These are phyloP conservation scores for Asarcornis scutulata DNA, from an alignment of 2,113 vertebrate genomes.

Conservation along the genomic window DNA sequence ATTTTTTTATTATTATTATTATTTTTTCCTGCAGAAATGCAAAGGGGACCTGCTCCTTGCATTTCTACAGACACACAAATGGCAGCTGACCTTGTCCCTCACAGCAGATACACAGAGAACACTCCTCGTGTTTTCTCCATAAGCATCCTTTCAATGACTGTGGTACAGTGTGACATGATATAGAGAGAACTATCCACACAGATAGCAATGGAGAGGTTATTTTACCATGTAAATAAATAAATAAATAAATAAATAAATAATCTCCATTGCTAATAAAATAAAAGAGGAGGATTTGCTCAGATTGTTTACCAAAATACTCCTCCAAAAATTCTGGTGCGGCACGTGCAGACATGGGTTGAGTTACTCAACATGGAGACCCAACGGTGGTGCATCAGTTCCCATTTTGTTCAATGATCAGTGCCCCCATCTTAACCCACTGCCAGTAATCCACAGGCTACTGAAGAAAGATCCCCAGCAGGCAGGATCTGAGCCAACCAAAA, in stretches of 20 bases:
- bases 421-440: not conserved
- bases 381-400: rapidly evolving
- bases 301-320: too few relatives aligned
- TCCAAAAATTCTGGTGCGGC: not conserved
- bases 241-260: too few relatives aligned
- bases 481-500: not conserved
- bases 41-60: not conserved
- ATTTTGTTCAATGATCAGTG: not conserved
- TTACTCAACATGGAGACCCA: not conserved
- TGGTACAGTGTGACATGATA: too few relatives aligned
- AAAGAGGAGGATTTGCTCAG: not conserved
- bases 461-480: not conserved
- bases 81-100: not conserved
- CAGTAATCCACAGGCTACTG: not conserved
- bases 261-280: too few relatives aligned
- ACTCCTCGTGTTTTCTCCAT: not conserved
- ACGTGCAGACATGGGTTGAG: not conserved
- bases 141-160: not conserved
- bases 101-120: not conserved
- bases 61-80: not conserved
- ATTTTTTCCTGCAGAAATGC: not conserved
- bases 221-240: not conserved
- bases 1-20: too few relatives aligned
- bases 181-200: not conserved
- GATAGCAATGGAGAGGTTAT: not conserved